Evolutionary conservation across 2,888 invertebrate genomes (phyloP), one percentile per base, ranked within the genome.

Genomic region (Idaea aversata): DNA sequence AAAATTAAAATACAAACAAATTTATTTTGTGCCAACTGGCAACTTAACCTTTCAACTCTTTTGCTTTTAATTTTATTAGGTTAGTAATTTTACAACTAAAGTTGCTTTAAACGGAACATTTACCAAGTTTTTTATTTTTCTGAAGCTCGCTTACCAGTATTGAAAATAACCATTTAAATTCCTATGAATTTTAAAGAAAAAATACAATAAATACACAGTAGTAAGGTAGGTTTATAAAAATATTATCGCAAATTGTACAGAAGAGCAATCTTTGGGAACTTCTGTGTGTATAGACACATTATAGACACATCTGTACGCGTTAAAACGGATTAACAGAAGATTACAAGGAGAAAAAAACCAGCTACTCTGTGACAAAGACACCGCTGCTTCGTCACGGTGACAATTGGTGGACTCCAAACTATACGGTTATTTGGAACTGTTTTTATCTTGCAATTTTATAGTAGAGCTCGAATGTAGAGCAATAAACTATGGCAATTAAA

Each of bases 271-370:
- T 80, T 82, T 79, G 73, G 74, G 75, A 77, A 78, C 71, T 68
- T 71, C 75, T 75, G 76, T 77, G 82, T 82, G 84, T 85, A n/a
- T n/a, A n/a, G n/a, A 81, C 72, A 74, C 72, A 63, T 71, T 65
- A 70, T 76, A 70, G 74, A 79, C 89, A 86, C 93, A 93, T 93
- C 91, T 93, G 92, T 88, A 84, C 82, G 88, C 87, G 90, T 88
- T 92, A 90, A 91, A 93, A 91, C 88, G 91, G 93, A 91, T 93
- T 93, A 93, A 83, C 83, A 72, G 77, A 79, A 90, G 91, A 92
- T 93, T 92, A 92, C 88, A 88, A 83, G 84, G 77, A 65, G 74
- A 81, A 88, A 89, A 91, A 89, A 84, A 80, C 72, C 77, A 77
- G 72, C 66, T 75, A 72, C 76, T 73, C 74, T 70, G 71, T 77